phyloP scores from a whole-genome alignment of 2,113 vertebrate genomes.

The Myodes glareolus region DNA sequence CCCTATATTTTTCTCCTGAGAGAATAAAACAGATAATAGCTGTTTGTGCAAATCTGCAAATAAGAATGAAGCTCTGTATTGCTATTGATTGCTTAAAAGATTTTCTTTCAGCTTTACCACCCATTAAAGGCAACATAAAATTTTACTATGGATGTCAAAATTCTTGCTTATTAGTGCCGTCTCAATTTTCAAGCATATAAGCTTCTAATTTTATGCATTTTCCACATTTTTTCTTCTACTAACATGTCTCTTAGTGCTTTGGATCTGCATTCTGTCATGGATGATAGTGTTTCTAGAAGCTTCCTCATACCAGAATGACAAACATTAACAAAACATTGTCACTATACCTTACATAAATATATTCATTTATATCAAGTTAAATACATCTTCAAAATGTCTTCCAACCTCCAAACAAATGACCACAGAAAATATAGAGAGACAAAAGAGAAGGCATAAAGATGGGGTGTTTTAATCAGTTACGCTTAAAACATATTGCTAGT shows the following conservation, averaged over 20 bases:
- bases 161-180: not conserved
- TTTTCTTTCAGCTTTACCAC: conserved; percentile 15
- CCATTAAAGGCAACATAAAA: conserved; percentile 33
- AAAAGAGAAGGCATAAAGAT: not conserved
- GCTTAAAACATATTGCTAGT: not conserved
- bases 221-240: not conserved
- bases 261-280: not conserved
- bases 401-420: not conserved
- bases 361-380: not conserved
- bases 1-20: conserved; percentile 5
- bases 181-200: conserved; percentile 40
- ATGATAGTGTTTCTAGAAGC: not conserved
- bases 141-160: conserved; percentile 16
- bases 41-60: conserved; percentile 46
- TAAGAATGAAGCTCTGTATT: conserved; percentile 1
- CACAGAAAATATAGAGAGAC: not conserved
- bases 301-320: not conserved
- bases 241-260: not conserved
- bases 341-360: not conserved
- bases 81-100: conserved; percentile 32
- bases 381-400: not conserved
- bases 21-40: conserved; percentile 28
- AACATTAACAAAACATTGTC: not conserved
- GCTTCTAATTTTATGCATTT: conserved; percentile 34
- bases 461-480: conserved; percentile 6